These are phyloP conservation scores for Dasysyrphus tricinctus DNA, from an alignment of 2,888 invertebrate genomes.

Conservation along the genomic window DNA sequence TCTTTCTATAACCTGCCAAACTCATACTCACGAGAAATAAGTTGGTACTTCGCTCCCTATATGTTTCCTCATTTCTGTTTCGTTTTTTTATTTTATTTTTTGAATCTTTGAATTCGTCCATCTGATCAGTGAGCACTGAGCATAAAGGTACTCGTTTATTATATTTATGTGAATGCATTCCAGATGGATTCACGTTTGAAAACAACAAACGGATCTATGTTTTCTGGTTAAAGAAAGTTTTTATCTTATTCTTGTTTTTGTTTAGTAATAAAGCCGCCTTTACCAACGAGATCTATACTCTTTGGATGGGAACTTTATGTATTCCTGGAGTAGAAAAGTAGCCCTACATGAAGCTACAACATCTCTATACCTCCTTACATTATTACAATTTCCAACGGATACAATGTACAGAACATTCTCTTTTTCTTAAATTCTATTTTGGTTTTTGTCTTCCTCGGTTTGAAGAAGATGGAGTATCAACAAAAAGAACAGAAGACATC, in stretches of 20 bases:
- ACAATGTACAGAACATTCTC: slow-evolving; percentile 19
- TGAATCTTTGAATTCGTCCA: slow-evolving; percentile 43
- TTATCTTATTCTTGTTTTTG: slow-evolving; percentile 38
- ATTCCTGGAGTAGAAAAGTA: slow-evolving; percentile 10
- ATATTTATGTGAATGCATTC: slow-evolving; percentile 32
- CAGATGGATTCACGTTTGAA: slow-evolving; percentile 52
- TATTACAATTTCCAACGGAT: slow-evolving; percentile 2
- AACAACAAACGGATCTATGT: slow-evolving; percentile 64
- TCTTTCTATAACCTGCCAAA: slow-evolving; percentile 13
- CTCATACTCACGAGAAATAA: slow-evolving; percentile 39
- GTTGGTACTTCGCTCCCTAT: slow-evolving; percentile 9
- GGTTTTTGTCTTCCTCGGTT: slow-evolving; percentile 6
- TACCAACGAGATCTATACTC: not conserved
- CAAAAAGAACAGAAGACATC: slow-evolving; percentile 37
- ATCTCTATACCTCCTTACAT: slow-evolving; percentile 43
- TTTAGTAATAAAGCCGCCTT: slow-evolving; percentile 49
- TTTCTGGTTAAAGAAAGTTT: slow-evolving; percentile 49
- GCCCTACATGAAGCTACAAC: slow-evolving; percentile 15
- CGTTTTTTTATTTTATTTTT: not conserved
- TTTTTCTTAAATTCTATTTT: not conserved
- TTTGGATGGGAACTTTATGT: slow-evolving; percentile 42
- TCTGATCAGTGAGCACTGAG: slow-evolving; percentile 44
- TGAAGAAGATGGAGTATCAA: slow-evolving; percentile 39
- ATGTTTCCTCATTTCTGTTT: slow-evolving; percentile 28
- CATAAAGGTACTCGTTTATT: slow-evolving; percentile 32